Evolutionary conservation across 2,113 vertebrate species (phyloP), one percentile per base, ranked within the genome.

Genomic region (Oreochromis tanganicae): DNA sequence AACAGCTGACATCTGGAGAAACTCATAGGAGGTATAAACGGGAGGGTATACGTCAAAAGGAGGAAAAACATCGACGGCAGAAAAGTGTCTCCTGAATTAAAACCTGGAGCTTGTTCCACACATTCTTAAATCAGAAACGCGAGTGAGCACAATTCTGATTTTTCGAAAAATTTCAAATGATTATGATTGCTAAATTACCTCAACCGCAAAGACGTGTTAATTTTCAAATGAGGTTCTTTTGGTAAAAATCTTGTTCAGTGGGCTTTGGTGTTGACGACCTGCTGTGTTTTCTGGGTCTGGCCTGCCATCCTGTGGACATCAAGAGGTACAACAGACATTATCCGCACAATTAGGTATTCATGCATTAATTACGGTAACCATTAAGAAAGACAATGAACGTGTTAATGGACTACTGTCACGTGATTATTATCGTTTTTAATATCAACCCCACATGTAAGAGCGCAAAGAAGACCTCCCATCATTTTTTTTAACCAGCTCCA

Each of bases 261-360:
- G 24, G 14, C 14, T 48, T 75, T 75, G 43, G 24, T 5, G 71
- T 29, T 50, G 16, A 50, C 10, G 16, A 75, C 41, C 68, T 50
- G 16, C 27, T 32, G 29, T 41, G 8, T 80, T 43, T 80, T 85
- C 36, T 36, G 48, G 36, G 78, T 68, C 34, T 83, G 32, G 11
- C 32, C 46, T 85, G 92, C 82, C 93, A 91, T 17, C 82, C 81
- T 38, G 90, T 89, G 95, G 94, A 7, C 8, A 5, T 16, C 2
- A 32, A 27, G 21, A 5, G 66, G 71, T 61, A 89, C 73, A 32
- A 6, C 90, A 93, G 21, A 21, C 29, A 46, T 3, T 2, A 3
- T 21, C 36, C 9, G 27, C 46, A 84, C 9, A 24, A 36, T 79
- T 11, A 21, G 5, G 38, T 5, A 50, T 50, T 78, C 27, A 29